phyloP scores from a whole-genome alignment of 2,888 invertebrate species.

The Epiperipatus broadwayi region DNA sequence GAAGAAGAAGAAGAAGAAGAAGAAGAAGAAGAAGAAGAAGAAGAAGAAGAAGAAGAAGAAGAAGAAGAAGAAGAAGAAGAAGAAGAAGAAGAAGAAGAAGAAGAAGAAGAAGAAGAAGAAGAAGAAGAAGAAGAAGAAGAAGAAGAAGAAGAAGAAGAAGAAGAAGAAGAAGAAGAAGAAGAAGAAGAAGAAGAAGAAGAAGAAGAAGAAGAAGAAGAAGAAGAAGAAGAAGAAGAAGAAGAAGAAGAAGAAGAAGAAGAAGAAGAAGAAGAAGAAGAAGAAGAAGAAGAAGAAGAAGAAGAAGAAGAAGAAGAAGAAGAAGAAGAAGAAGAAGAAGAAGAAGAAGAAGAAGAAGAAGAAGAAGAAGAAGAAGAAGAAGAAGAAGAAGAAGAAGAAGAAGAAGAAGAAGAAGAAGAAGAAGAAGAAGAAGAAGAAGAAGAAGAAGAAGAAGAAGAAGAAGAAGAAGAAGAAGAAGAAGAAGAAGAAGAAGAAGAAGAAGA shows the following conservation, averaged over 20 bases:
- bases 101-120: slow-evolving; percentile 4
- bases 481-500: slow-evolving; percentile 4
- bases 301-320: background rate
- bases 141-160: slow-evolving; percentile 4
- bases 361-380: background rate
- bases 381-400: slow-evolving; percentile 4
- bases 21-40: too few relatives aligned
- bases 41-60: too few relatives aligned
- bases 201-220: background rate
- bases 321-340: background rate
- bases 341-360: background rate
- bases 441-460: slow-evolving; percentile 4
- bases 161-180: background rate
- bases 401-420: slow-evolving; percentile 4
- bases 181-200: background rate
- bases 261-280: slow-evolving; percentile 4
- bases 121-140: slow-evolving; percentile 4
- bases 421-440: slow-evolving; percentile 4
- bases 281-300: background rate
- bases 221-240: background rate
- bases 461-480: slow-evolving; percentile 4
- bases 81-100: slow-evolving; percentile 4
- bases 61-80: slow-evolving; percentile 4
- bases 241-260: slow-evolving; percentile 1
- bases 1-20: too few relatives aligned